These are phyloP conservation scores for Opisthograptis luteolata DNA, from an alignment of 2,888 invertebrate species.

Conservation along the genomic window DNA sequence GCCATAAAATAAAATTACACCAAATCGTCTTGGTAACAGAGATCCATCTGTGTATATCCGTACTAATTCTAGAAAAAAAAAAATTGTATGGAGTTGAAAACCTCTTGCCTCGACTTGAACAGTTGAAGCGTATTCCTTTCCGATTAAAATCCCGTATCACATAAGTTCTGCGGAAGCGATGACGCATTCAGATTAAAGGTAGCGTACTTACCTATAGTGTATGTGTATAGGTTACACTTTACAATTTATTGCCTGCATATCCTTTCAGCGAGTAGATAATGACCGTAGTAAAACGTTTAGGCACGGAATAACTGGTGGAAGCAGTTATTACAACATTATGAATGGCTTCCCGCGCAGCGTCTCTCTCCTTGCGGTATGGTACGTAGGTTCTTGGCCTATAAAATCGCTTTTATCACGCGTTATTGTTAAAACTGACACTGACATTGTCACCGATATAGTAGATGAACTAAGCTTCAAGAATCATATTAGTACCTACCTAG, in stretches of 20 bases:
- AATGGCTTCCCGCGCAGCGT: conserved; percentile 71
- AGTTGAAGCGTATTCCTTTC: neutral
- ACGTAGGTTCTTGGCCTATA: conserved; percentile 9
- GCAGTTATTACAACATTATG: conserved; percentile 84
- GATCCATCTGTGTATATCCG: too few species aligned
- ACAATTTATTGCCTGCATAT: conserved; percentile 83
- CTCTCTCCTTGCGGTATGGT: conserved; percentile 27
- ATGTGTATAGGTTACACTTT: conserved; percentile 67
- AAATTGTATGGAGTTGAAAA: too few species aligned
- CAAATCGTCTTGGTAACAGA: too few species aligned
- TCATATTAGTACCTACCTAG: too few species aligned
- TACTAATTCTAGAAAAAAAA: too few species aligned
- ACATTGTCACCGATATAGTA: neutral
- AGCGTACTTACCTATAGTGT: conserved; percentile 35
- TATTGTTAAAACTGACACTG: neutral
- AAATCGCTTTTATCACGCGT: conserved; percentile 1
- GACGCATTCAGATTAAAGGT: neutral
- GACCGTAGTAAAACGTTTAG: conserved; percentile 84
- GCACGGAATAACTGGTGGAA: conserved; percentile 82
- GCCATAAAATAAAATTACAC: too few species aligned
- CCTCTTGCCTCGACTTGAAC: too few species aligned
- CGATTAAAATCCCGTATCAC: neutral
- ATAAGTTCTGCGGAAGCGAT: neutral
- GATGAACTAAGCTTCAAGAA: too few species aligned
- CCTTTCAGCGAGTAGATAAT: conserved; percentile 84